Base-by-base conservation (phyloP, 2,797 vertebrate genomes). In the Notamacropus eugenii region DNA sequence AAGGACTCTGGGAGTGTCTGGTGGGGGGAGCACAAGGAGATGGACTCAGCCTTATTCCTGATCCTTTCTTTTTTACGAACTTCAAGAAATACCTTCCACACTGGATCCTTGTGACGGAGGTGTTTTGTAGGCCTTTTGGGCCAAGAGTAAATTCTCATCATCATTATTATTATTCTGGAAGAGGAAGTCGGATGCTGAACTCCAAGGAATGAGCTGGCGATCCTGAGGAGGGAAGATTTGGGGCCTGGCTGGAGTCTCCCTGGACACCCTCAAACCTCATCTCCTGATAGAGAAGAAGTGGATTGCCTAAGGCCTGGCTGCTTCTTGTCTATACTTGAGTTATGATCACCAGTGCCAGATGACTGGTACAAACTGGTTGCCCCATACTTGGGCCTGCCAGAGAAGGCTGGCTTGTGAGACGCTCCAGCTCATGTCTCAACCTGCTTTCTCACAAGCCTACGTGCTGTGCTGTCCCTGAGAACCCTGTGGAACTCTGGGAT, bases 361-460 rank as follows among this genome's bases (percentile, higher is more conserved):
- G 67, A 46, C 92, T 34, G 34, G n/a, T 52, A 46, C 92, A 55
- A 91, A 87, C 87, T 93, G 92, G 93, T 91, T 95, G 96, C 93
- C 91, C 27, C 19, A 40, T 87, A 58, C 91, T 90, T 5, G 24
- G 8, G 52, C 91, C 93, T 94, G 93, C 95, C 95, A 31, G 11
- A 52, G 82, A 93, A 95, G 92, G 24, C 57, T 0, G 54, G 55
- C 82, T 97, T 54, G 91, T 93, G 59, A 55, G 90, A 82, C 0
- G 0, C 40, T 90, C 92, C 27, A 91, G 55, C 54, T 97, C 96
- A 95, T 55, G 97, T 96, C 90, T 90, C 95, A 96, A 95, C 97
- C 94, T 96, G 97, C 95, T 46, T 93, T 59, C 87, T 95, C 67
- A 87, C 93, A 52, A 34, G 92, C 93, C 96, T 97, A 97, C 92